phyloP scores from a whole-genome alignment of 2,797 vertebrate species.

The Anguilla pacifica region DNA sequence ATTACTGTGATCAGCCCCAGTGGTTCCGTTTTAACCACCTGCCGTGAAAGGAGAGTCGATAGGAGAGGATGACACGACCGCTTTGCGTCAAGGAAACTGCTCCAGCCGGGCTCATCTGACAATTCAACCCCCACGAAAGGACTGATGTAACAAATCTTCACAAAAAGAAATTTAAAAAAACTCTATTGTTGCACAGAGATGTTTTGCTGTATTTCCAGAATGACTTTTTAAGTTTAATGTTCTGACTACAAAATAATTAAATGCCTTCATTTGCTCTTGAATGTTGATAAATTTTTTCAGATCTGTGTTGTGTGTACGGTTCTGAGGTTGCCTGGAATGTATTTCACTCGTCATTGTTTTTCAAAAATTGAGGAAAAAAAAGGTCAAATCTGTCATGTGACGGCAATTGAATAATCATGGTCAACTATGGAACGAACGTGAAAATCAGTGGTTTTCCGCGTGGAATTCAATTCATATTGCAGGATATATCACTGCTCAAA shows the following conservation, averaged over 20 bases:
- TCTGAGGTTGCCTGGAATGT: neutral
- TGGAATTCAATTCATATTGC: neutral
- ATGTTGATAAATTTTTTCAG: slow-evolving; percentile 1
- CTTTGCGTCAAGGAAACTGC: neutral
- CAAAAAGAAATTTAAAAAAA: neutral
- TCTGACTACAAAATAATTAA: slow-evolving; percentile 16
- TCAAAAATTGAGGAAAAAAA: neutral
- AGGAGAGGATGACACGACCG: neutral
- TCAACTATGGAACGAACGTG: neutral
- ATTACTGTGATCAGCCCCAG: neutral
- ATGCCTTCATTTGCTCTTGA: slow-evolving; percentile 18
- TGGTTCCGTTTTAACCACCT: neutral
- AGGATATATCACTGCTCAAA: neutral
- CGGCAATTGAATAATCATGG: neutral
- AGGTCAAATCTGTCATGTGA: neutral
- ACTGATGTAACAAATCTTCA: slow-evolving; percentile 6
- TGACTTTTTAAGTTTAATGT: slow-evolving; percentile 15
- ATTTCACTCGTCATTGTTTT: neutral
- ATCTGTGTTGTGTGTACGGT: neutral
- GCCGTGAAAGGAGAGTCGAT: neutral
- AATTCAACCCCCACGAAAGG: slow-evolving; percentile 3
- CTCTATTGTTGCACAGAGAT: slow-evolving; percentile 1
- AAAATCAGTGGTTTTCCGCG: neutral
- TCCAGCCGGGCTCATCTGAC: neutral
- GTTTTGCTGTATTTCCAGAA: slow-evolving; percentile 10